A percentile compares a stretch with the other conserved stretches of the same genome.
phyloP scores from a whole-genome alignment of 2,888 invertebrate genomes.

The Apamea sordens region DNA sequence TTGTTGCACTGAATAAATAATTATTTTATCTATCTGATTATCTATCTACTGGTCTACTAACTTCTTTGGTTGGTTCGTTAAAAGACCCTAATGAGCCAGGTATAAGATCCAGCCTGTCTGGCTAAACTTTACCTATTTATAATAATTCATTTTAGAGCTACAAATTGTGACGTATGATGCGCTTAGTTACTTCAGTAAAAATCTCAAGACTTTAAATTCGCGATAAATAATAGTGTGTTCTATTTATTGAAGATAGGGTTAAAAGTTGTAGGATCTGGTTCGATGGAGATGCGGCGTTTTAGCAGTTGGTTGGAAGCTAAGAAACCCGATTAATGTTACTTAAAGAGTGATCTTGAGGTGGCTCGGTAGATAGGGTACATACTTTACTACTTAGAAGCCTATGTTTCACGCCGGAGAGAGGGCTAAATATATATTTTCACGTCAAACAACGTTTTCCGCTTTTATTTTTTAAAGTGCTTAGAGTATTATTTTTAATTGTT shows the following conservation, averaged over 20 bases:
- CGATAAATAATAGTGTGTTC: constrained; percentile 10
- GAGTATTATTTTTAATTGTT: constrained; percentile 32
- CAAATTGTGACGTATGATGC: constrained; percentile 68
- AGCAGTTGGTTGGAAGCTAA: constrained; percentile 65
- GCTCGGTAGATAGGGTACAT: constrained; percentile 84
- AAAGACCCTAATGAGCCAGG: constrained; percentile 12
- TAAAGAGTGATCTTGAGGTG: constrained; percentile 85
- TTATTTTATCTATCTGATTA: not conserved
- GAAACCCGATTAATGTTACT: constrained; percentile 89
- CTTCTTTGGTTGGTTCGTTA: constrained; percentile 5
- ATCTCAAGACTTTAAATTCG: constrained; percentile 53
- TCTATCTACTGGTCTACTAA: not conserved
- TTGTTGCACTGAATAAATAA: not conserved
- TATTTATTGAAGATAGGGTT: constrained; percentile 20
- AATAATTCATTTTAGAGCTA: constrained; percentile 66
- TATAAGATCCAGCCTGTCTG: not conserved
- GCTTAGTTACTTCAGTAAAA: constrained; percentile 60
- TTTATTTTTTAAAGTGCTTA: constrained; percentile 40
- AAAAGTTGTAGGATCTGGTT: not conserved
- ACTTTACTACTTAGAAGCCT: constrained; percentile 88
- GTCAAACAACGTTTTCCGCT: constrained; percentile 60
- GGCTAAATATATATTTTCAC: constrained; percentile 77
- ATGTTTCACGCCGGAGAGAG: constrained; percentile 78
- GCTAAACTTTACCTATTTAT: constrained; percentile 57
- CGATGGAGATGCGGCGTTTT: constrained; percentile 58